phyloP scores from a whole-genome alignment of 2,797 vertebrate genomes.

The Artibeus lituratus region DNA sequence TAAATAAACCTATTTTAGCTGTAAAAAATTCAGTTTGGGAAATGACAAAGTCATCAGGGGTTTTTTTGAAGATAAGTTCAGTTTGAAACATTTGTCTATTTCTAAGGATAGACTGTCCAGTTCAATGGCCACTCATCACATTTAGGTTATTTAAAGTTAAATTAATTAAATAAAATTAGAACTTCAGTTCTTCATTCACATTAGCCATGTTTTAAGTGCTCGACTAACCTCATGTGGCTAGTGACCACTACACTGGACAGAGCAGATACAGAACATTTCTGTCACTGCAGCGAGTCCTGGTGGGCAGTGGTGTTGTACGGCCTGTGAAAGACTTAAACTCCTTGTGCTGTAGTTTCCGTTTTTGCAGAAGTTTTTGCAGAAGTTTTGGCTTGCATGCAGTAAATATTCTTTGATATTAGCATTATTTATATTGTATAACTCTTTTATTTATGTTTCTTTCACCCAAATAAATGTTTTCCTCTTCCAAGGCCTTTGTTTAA shows the following conservation, averaged over 20 bases:
- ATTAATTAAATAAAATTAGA: conserved; percentile 8
- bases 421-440: not conserved
- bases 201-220: not conserved
- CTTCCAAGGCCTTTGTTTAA: conserved; percentile 26
- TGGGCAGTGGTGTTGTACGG: not conserved
- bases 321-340: not conserved
- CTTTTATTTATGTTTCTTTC: conserved; percentile 39
- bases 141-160: not conserved
- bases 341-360: not conserved
- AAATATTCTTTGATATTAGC: not conserved
- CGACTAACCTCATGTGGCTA: not conserved
- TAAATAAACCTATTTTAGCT: not conserved
- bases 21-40: not conserved
- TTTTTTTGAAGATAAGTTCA: not conserved
- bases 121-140: not conserved
- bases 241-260: not conserved
- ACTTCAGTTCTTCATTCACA: not conserved
- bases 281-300: not conserved
- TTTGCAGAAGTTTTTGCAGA: conserved; percentile 4
- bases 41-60: not conserved
- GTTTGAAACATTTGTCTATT: not conserved
- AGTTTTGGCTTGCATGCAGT: not conserved
- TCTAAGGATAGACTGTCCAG: not conserved
- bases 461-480: conserved; percentile 15
- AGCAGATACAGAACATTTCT: not conserved